Percentiles rank a stretch among this genome's conserved stretches.
Evolutionary conservation across 2,797 vertebrate genomes (phyloP).

Genomic region (Crocidura indochinensis): DNA sequence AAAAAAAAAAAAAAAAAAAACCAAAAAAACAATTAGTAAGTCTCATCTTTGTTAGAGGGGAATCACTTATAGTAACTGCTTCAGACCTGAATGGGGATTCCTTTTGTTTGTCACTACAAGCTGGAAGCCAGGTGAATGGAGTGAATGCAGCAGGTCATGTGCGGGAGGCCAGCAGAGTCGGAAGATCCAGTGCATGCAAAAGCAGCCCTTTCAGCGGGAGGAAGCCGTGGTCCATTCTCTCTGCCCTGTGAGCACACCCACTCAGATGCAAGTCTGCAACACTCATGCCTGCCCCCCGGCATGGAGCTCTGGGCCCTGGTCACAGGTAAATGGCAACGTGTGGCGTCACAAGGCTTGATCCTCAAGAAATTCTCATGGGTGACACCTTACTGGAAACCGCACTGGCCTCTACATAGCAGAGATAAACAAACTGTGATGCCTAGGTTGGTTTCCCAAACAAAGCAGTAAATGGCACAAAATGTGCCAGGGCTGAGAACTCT

Average conservation of each 20-base stretch:
- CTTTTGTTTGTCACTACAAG: conserved; percentile 86
- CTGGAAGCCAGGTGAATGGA: conserved; percentile 95
- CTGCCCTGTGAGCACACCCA: conserved; percentile 94
- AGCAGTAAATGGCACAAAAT: neutral
- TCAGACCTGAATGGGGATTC: neutral
- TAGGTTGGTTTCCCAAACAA: neutral
- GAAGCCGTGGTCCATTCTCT: conserved; percentile 93
- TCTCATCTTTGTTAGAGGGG: no score
- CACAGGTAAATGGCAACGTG: conserved; percentile 92
- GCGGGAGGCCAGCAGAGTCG: conserved; percentile 96
- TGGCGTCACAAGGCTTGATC: neutral
- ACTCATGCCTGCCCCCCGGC: conserved; percentile 94
- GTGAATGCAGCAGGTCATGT: conserved; percentile 93
- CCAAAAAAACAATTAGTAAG: no score
- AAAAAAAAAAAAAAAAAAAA: no score
- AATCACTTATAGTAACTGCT: neutral
- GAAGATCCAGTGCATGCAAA: conserved; percentile 94
- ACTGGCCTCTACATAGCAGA: neutral
- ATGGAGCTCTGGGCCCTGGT: conserved; percentile 95
- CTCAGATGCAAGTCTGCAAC: conserved; percentile 94
- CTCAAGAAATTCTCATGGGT: neutral
- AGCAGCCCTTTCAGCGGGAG: conserved; percentile 94
- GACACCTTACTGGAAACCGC: neutral
- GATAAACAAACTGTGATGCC: neutral
- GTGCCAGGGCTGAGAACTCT: neutral